Evolutionary conservation across 2,113 vertebrate genomes (phyloP).

Genomic region (Pelodiscus sinensis): DNA sequence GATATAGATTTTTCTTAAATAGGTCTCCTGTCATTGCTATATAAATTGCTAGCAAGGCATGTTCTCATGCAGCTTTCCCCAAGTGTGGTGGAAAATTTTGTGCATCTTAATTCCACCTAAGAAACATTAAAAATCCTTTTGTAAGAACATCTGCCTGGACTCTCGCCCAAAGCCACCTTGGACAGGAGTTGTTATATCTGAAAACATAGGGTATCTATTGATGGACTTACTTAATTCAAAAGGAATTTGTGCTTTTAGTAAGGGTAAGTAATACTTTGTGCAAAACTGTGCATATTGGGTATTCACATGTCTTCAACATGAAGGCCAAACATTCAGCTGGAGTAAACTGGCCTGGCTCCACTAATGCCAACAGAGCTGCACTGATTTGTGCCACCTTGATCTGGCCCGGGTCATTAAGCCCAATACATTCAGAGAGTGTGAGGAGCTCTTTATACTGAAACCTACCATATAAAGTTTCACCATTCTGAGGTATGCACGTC

Average conservation of each 20-base stretch:
- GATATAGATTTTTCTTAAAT: background rate
- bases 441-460: background rate
- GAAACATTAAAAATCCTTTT: background rate
- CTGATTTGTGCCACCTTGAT: background rate
- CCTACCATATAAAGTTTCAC: background rate
- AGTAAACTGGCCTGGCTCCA: background rate
- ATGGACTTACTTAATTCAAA: slow-evolving; percentile 14
- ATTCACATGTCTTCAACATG: background rate
- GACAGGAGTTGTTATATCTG: background rate
- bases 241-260: background rate
- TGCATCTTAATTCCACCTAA: background rate
- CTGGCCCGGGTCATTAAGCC: background rate
- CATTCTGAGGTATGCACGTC: background rate
- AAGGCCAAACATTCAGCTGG: background rate
- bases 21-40: background rate
- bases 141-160: background rate
- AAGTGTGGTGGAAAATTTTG: background rate
- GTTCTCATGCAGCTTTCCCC: background rate
- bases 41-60: background rate
- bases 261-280: background rate
- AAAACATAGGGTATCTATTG: background rate
- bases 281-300: background rate
- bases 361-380: background rate
- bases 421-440: background rate
- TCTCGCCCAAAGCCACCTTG: background rate